A percentile compares a stretch with the other conserved stretches of the same genome.
Evolutionary conservation across 2,113 vertebrate species (phyloP).

Genomic region (Saguinus midas): DNA sequence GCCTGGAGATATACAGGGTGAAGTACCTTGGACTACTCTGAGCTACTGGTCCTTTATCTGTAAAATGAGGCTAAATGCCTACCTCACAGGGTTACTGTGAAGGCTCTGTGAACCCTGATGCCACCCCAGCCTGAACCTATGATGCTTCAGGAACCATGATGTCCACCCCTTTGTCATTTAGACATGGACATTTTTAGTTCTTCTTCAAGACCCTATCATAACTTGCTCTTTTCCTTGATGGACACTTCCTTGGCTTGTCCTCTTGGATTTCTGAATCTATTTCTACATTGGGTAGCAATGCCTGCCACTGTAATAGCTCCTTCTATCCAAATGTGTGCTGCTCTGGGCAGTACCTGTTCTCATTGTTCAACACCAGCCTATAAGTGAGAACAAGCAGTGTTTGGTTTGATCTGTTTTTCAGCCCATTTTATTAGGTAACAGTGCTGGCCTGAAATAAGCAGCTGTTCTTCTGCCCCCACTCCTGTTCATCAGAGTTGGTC

Average conservation of each 20-base stretch:
- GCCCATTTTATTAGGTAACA: neutral
- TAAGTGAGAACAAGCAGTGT: too few relatives aligned
- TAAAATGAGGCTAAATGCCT: neutral
- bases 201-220: neutral
- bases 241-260: neutral
- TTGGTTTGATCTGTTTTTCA: neutral
- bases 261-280: neutral
- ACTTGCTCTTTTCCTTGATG: neutral
- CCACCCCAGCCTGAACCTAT: neutral
- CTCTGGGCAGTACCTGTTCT: neutral
- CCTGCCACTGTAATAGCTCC: neutral
- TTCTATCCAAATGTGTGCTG: neutral
- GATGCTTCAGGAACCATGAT: too few relatives aligned
- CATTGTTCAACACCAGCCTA: too few relatives aligned
- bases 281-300: neutral
- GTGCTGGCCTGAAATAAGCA: neutral
- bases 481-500: neutral
- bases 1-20: neutral
- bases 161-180: neutral
- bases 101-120: too few relatives aligned
- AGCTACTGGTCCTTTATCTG: neutral
- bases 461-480: neutral
- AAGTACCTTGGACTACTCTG: neutral
- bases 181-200: neutral
- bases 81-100: neutral